These are phyloP conservation scores for Megalurothrips usitatus DNA, from an alignment of 2,888 invertebrate genomes.

Conservation along the genomic window DNA sequence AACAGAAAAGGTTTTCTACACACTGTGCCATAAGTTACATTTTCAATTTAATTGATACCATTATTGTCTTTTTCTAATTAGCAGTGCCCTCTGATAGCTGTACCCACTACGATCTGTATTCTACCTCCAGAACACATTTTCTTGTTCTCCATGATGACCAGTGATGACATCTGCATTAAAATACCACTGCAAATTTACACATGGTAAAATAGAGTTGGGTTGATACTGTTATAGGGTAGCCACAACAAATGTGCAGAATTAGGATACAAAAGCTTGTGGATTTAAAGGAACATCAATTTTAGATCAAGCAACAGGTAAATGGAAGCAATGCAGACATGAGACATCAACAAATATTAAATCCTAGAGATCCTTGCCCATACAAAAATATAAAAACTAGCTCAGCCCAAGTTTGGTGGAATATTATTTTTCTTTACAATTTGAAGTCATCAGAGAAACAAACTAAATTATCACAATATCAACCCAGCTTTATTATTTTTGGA, in stretches of 20 bases:
- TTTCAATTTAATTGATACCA: background rate
- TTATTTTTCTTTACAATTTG: background rate
- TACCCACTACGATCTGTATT: background rate
- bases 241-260: background rate
- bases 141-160: background rate
- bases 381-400: background rate
- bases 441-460: background rate
- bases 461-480: background rate
- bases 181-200: background rate
- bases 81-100: background rate
- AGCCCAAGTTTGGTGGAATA: background rate
- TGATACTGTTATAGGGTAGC: background rate
- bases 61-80: conserved; percentile 15
- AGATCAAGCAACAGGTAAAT: background rate
- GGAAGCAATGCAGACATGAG: background rate
- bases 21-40: background rate
- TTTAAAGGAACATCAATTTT: background rate
- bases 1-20: background rate
- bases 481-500: conserved; percentile 5
- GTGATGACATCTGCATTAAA: background rate
- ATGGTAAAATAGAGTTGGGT: background rate
- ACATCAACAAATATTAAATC: background rate
- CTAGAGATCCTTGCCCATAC: background rate
- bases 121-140: background rate
- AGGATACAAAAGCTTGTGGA: background rate